phyloP scores from a whole-genome alignment of 2,888 invertebrate genomes.

The Agrotis ipsilon region DNA sequence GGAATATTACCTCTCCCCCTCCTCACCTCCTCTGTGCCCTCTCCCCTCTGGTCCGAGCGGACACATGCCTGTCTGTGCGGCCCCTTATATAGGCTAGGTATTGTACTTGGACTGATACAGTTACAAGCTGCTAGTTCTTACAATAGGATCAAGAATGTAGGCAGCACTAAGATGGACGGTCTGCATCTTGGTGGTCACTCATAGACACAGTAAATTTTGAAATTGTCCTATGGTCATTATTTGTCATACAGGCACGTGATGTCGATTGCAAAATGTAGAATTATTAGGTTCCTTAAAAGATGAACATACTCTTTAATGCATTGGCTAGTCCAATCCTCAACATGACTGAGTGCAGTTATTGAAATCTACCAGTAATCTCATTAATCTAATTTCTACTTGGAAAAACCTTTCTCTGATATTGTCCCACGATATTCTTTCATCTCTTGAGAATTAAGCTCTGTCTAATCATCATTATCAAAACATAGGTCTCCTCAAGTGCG shows the following conservation, averaged over 20 bases:
- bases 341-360: too few species aligned
- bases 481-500: too few species aligned
- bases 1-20: slow-evolving; percentile 47
- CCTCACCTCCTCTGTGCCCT: neutral
- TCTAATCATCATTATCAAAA: too few species aligned
- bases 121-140: neutral
- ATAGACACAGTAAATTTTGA: neutral
- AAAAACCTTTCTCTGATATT: too few species aligned
- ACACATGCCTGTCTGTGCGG: slow-evolving; percentile 12
- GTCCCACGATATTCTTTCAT: too few species aligned
- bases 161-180: neutral
- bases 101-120: slow-evolving; percentile 14
- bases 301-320: too few species aligned
- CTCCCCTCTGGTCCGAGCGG: neutral
- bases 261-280: neutral
- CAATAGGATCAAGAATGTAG: neutral
- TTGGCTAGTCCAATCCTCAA: too few species aligned
- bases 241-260: neutral
- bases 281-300: neutral
- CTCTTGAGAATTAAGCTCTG: too few species aligned
- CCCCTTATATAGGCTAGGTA: slow-evolving; percentile 18
- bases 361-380: too few species aligned
- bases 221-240: too few species aligned
- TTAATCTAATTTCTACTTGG: too few species aligned
- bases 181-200: neutral